Conservation (phyloP, 1,140 invertebrate genomes). For the Drosophila nebulosa region DNA sequence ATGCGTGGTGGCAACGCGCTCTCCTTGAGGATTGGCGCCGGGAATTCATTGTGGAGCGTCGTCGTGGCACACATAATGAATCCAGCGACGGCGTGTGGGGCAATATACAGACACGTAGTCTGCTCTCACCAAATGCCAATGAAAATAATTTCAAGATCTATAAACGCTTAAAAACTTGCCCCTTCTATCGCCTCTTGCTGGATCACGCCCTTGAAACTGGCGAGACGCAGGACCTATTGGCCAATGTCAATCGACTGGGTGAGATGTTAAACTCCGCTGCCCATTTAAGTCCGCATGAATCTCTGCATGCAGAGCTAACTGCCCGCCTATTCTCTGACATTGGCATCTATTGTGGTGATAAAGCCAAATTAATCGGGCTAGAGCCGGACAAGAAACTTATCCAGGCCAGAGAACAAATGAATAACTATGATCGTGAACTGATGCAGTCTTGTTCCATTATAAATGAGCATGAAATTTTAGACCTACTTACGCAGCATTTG, state of each 20-base stretch:
- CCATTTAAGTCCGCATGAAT: conserved; percentile 15
- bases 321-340: conserved; percentile 30
- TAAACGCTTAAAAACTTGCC: conserved; percentile 19
- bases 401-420: not conserved
- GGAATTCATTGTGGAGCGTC: conserved; percentile 66
- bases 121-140: not conserved
- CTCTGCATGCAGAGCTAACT: conserved; percentile 44
- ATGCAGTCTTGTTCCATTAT: not conserved
- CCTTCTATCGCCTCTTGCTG: conserved; percentile 48
- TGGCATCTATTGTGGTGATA: not conserved
- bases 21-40: conserved; percentile 54
- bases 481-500: not conserved
- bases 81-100: not conserved
- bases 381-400: not conserved
- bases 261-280: conserved; percentile 41
- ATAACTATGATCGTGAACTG: not conserved
- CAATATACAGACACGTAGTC: conserved; percentile 2
- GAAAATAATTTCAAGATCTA: conserved; percentile 5
- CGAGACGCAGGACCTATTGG: conserved; percentile 63
- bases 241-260: conserved; percentile 46
- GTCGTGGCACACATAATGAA: not conserved
- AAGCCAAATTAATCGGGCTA: not conserved
- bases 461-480: conserved; percentile 1
- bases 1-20: conserved; percentile 69
- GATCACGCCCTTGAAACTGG: conserved; percentile 61